Conservation (phyloP, 1,140 invertebrate genomes). For the Andricus grossulariae region DNA sequence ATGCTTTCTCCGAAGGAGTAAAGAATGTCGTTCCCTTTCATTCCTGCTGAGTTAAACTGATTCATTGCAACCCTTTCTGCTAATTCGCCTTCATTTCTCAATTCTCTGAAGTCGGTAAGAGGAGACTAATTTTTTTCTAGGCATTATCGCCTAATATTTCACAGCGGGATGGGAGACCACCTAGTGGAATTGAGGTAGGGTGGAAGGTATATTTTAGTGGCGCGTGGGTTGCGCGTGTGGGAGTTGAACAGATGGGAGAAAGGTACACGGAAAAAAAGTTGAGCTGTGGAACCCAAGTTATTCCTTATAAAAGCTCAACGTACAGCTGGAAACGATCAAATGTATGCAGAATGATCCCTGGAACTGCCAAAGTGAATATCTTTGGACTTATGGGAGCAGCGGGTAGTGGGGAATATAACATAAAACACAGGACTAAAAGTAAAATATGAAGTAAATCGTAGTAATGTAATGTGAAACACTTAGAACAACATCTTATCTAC, state of each 20-base stretch:
- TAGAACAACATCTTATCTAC: no score
- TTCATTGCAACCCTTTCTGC: not conserved
- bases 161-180: not conserved
- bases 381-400: no score
- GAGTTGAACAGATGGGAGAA: not conserved
- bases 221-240: not conserved
- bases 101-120: not conserved
- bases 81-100: constrained; percentile 11
- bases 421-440: no score
- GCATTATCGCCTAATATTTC: constrained; percentile 24
- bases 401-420: no score
- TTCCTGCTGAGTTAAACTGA: not conserved
- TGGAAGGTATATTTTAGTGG: not conserved
- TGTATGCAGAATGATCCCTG: no score
- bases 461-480: no score
- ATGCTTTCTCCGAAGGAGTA: not conserved
- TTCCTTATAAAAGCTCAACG: no score
- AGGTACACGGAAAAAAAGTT: not conserved
- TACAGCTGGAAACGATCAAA: no score
- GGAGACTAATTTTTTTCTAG: not conserved
- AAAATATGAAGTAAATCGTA: no score
- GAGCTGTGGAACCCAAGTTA: no score
- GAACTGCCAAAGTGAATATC: no score
- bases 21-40: not conserved
- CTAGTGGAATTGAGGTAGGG: not conserved